A percentile compares a stretch with the other conserved stretches of the same genome.
Conservation (phyloP, 2,113 vertebrate genomes). For the Syngnathoides biaculeatus region DNA sequence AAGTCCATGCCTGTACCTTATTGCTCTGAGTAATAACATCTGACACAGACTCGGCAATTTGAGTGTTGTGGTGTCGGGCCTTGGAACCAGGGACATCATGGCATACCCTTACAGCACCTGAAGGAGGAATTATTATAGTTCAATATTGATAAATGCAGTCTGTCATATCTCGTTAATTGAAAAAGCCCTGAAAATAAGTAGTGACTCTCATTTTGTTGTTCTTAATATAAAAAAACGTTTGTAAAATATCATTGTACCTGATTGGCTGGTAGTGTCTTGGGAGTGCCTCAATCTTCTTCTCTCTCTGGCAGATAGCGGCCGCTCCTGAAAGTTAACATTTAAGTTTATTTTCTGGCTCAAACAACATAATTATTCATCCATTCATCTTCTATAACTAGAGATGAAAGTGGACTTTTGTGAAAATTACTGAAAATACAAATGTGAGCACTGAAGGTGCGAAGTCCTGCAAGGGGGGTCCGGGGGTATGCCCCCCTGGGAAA, state of each 20-base stretch:
- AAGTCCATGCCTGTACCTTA: conserved; percentile 29
- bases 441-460: too few species aligned
- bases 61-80: conserved; percentile 46
- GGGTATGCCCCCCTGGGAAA: too few species aligned
- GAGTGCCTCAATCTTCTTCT: conserved; percentile 89
- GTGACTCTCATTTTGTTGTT: neutral
- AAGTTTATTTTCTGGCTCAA: neutral
- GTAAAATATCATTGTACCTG: conserved; percentile 67
- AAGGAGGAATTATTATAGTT: conserved; percentile 10
- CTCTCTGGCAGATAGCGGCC: conserved; percentile 89
- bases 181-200: neutral
- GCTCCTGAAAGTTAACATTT: conserved; percentile 68
- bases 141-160: neutral
- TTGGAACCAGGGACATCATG: conserved; percentile 61
- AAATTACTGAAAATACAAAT: too few species aligned
- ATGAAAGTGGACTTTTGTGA: too few species aligned
- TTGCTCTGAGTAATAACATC: conserved; percentile 48
- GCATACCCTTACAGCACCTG: conserved; percentile 68
- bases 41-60: conserved; percentile 66
- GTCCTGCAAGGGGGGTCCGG: too few species aligned
- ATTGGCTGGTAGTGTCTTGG: conserved; percentile 70
- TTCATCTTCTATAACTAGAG: too few species aligned
- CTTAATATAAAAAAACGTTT: too few species aligned
- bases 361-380: too few species aligned
- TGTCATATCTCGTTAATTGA: neutral